phyloP scores from a whole-genome alignment of 53 echinoderm and acorn worm genomes.

The Henricia sp. region DNA sequence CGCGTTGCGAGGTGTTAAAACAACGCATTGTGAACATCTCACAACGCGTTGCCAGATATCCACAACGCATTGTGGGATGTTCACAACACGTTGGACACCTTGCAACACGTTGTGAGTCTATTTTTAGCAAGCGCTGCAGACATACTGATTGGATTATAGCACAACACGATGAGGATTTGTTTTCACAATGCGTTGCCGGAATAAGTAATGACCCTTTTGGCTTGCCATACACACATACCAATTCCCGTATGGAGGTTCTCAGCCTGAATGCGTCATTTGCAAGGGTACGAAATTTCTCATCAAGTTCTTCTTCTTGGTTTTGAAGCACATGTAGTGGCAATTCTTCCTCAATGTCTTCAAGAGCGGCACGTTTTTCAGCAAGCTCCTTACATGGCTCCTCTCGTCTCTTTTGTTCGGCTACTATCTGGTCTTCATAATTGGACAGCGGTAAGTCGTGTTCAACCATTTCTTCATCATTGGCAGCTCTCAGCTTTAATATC shows the following conservation, averaged over 20 bases:
- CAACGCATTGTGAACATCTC: too few species aligned
- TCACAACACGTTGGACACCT: too few species aligned
- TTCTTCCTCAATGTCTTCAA: constrained; percentile 17
- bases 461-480: not conserved
- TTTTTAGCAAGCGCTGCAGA: too few species aligned
- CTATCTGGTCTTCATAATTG: constrained; percentile 8
- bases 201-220: too few species aligned
- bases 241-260: not conserved
- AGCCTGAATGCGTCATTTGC: constrained; percentile 1
- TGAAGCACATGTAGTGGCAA: constrained; percentile 16
- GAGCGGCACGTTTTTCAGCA: constrained; percentile 5
- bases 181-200: too few species aligned
- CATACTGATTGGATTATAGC: too few species aligned
- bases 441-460: not conserved
- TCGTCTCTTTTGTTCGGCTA: not conserved
- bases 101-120: too few species aligned
- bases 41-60: too few species aligned
- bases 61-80: too few species aligned
- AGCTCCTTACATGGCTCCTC: not conserved
- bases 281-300: not conserved
- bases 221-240: not conserved
- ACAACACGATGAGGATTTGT: too few species aligned
- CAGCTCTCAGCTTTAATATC: constrained; percentile 13
- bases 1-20: too few species aligned
- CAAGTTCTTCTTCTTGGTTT: not conserved